Conservation (phyloP, 2,888 invertebrate genomes). For the Callimorpha dominula region DNA sequence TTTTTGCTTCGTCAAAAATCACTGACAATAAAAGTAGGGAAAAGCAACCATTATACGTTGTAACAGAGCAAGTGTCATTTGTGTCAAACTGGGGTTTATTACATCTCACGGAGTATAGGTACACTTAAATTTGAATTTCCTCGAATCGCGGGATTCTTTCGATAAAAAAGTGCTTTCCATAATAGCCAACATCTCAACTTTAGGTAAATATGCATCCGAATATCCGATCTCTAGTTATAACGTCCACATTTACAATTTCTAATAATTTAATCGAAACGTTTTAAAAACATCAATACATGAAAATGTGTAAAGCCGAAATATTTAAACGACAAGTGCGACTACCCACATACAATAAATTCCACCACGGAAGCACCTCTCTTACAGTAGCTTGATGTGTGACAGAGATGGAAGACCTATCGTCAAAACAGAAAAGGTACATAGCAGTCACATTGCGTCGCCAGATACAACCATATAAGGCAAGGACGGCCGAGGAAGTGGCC, state of each 20-base stretch:
- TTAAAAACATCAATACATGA: constrained; percentile 37
- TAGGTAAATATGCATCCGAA: no score
- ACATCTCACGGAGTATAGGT: no score
- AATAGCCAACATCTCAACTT: no score
- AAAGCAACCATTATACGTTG: no score
- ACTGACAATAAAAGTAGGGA: no score
- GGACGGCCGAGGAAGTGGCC: constrained; percentile 67
- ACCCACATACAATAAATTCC: constrained; percentile 30
- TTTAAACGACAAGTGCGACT: constrained; percentile 45
- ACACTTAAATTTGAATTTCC: no score
- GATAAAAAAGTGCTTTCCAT: no score
- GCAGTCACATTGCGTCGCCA: constrained; percentile 56
- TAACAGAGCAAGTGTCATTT: no score
- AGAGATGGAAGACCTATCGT: constrained; percentile 40
- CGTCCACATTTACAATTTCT: neutral
- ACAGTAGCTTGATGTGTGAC: constrained; percentile 37
- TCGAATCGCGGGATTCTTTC: no score
- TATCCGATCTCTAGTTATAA: no score
- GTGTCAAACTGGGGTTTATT: no score
- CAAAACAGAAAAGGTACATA: constrained; percentile 48
- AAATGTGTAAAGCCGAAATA: constrained; percentile 21
- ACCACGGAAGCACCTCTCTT: constrained; percentile 21
- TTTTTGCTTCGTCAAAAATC: no score
- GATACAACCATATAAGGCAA: constrained; percentile 74
- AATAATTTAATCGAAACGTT: constrained; percentile 1